Evolutionary conservation across 2,888 invertebrate species (phyloP).

Genomic region (Diarsia dahlii): DNA sequence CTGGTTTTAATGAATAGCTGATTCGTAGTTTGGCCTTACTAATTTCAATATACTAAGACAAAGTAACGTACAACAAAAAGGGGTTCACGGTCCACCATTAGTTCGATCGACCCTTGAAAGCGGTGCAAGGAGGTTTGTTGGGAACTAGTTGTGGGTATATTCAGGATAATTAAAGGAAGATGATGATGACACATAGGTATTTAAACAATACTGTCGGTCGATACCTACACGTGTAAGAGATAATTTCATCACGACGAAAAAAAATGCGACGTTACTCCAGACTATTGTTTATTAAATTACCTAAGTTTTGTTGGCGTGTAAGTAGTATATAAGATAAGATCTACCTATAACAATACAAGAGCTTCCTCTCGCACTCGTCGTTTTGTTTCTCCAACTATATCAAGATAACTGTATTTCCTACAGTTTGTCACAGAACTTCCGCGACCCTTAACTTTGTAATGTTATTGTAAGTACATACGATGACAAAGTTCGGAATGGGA

Average conservation of each 20-base stretch:
- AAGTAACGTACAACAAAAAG: conserved; percentile 38
- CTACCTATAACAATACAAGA: conserved; percentile 27
- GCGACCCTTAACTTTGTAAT: conserved; percentile 54
- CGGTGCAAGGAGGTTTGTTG: conserved; percentile 2
- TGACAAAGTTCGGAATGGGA: conserved; percentile 52
- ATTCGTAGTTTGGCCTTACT: conserved; percentile 11
- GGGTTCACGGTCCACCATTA: conserved; percentile 33
- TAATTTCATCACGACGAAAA: neutral
- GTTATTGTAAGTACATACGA: conserved; percentile 50
- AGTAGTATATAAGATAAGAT: conserved; percentile 11
- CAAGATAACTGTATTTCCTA: conserved; percentile 36
- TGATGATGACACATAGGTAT: neutral
- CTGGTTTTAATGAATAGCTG: conserved; percentile 39
- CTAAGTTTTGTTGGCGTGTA: neutral
- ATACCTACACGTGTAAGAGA: neutral
- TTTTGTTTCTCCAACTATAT: conserved; percentile 54
- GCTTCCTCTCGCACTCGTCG: conserved; percentile 2
- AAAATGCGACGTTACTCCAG: neutral
- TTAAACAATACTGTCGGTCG: neutral
- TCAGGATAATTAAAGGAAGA: conserved; percentile 17
- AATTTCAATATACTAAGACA: conserved; percentile 28
- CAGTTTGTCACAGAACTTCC: conserved; percentile 49
- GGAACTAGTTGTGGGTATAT: neutral
- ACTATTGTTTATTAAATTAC: conserved; percentile 14
- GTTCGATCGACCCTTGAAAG: conserved; percentile 14